Evolutionary conservation across 2,888 invertebrate genomes (phyloP), one percentile per base, ranked within the genome.

Genomic region (Ctenicera cuprea): DNA sequence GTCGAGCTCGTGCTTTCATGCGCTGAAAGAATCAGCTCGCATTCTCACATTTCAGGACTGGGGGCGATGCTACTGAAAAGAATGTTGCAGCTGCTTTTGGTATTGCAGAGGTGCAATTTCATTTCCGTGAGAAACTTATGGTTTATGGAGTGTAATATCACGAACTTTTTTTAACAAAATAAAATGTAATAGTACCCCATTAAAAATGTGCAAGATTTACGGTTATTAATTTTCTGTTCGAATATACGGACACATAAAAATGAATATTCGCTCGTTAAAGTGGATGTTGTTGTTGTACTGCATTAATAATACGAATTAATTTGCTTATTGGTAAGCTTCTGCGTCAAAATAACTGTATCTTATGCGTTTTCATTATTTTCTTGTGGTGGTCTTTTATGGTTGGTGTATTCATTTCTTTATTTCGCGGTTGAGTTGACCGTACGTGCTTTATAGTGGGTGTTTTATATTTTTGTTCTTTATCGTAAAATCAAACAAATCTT

Each of bases 1-100:
- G 52, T 57, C 41, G 30, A 67, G 33, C 52, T 52, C 54, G 20
- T 20, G 54, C 57, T 67, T 67, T 43, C 57, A 67, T 67, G 54
- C 41, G 16, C 30, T 57, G 52, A 67, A 67, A 57, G 67, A 67
- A 67, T 57, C 65, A 37, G 14, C 52, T 52, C 26, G 38, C 37
- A 26, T 26, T 38, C 41, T 54, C 45, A 18, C 43, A 57, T 67
- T 67, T 57, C 67, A 67, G 57, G 30, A 16, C 54, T 57, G 41
- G 22, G 38, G 54, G 43, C 43, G 26, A 37, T n/a, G 14, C 12
- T 14, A 33, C 11, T 37, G 52, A 50, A 65, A 65, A 65, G 64
- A 54, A 54, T 38, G 22, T 57, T 38, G 22, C 67, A 57, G 0
- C 43, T 57, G 38, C 52, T 20, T 18, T 26, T 65, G 38, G 52